Conservation (phyloP, 2,113 vertebrate genomes). For the Hepsetus odoe region DNA sequence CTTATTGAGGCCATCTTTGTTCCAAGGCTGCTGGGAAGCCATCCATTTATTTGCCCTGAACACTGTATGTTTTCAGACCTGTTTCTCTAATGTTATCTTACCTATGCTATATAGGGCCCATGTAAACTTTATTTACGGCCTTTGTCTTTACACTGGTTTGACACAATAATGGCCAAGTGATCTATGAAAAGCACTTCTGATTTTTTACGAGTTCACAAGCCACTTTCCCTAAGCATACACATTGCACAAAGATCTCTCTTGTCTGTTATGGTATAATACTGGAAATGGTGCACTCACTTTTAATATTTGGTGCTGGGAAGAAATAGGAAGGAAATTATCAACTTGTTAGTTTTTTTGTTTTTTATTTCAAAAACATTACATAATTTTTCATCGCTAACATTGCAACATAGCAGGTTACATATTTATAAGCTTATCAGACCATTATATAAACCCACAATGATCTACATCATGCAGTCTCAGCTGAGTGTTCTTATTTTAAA, state of each 20-base stretch:
- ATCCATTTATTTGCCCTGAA: neutral
- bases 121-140: neutral
- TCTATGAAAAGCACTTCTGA: neutral
- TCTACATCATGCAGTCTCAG: neutral
- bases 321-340: neutral
- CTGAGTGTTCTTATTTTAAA: neutral
- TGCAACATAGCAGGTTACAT: neutral
- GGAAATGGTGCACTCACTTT: neutral
- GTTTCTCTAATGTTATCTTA: neutral
- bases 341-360: neutral
- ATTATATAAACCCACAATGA: neutral
- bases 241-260: neutral
- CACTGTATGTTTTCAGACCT: neutral
- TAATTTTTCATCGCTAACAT: neutral
- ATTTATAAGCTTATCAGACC: neutral
- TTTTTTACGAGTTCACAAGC: neutral
- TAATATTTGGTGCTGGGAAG: neutral
- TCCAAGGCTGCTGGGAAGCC: slow-evolving; percentile 5
- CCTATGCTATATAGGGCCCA: neutral
- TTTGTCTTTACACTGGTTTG: neutral
- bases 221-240: neutral
- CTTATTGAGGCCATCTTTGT: neutral
- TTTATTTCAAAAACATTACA: neutral
- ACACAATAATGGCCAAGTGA: too few species aligned
- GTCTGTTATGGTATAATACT: neutral